Evolutionary conservation across 2,113 vertebrate genomes (phyloP), one percentile per base, ranked within the genome.

Genomic region (Neolamprologus longior): DNA sequence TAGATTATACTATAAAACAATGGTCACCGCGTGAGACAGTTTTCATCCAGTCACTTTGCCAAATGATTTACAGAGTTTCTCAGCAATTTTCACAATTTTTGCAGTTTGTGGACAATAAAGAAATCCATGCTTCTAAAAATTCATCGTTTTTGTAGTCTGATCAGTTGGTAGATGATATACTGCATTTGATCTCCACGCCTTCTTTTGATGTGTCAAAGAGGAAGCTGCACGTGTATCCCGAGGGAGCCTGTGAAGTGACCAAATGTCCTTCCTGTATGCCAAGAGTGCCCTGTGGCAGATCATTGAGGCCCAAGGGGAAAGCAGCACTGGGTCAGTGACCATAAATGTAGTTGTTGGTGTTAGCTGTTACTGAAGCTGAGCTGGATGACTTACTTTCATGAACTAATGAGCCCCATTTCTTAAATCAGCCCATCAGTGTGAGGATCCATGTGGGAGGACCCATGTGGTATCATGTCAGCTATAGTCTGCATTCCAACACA

Each of bases 231-330:
- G 84, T 94, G 91, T 21, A 81, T 94, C 50, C 82, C 84, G 78
- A 90, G 91, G 82, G 94, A 96, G 47, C 91, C 86, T 8, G 47
- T 94, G 90, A 93, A 93, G 82, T 26, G 93, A 94, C 85, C 28
- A 71, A 53, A 84, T 63, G 61, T 92, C 91, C 73, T 93, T 95
- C 89, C 91, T 95, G 79, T 85, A 81, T n/a, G 80, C 94, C 85
- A 92, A 92, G 89, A 90, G 85, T 42, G 83, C 92, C 89, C 83
- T 92, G 80, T 55, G 7, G 26, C 92, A 94, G 89, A 95, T 95
- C 93, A 94, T 88, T 92, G 95, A 93, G 55, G 80, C 85, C 31
- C 81, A 80, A 17, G 80, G 40, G 10, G 88, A 93, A 78, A 91
- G 83, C 86, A 90, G 92, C 81, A 91, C 91, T 85, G 93, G 93